These are phyloP conservation scores for Laspeyria flexula DNA, from an alignment of 2,888 invertebrate species.

Conservation along the genomic window DNA sequence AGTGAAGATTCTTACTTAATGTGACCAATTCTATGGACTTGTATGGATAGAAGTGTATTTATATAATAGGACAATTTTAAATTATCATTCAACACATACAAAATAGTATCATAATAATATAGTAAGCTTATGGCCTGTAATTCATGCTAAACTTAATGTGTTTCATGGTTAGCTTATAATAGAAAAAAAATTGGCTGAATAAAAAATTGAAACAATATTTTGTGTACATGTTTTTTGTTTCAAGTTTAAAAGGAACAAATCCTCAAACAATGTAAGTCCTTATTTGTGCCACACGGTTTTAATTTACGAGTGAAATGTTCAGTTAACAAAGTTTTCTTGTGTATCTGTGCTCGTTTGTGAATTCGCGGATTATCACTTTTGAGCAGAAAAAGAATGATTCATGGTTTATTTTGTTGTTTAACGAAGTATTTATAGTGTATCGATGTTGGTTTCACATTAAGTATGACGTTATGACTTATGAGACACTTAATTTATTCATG, in stretches of 20 bases:
- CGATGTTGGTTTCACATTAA: background rate
- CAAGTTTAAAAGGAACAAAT: slow-evolving; percentile 1
- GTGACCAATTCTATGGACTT: too few relatives aligned
- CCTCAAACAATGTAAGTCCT: slow-evolving; percentile 22
- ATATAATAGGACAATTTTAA: too few relatives aligned
- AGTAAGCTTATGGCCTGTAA: too few relatives aligned
- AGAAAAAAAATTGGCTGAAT: background rate
- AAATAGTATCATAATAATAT: too few relatives aligned
- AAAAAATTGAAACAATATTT: background rate
- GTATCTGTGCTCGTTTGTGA: slow-evolving; percentile 30
- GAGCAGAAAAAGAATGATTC: slow-evolving; percentile 8
- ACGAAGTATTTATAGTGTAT: background rate
- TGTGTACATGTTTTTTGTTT: background rate
- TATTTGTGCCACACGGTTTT: slow-evolving; percentile 28
- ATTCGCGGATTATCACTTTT: slow-evolving; percentile 44
- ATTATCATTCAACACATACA: too few relatives aligned
- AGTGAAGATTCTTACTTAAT: too few relatives aligned
- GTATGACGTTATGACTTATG: background rate
- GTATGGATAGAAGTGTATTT: too few relatives aligned
- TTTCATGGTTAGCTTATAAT: too few relatives aligned
- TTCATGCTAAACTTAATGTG: too few relatives aligned
- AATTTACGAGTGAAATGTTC: slow-evolving; percentile 30
- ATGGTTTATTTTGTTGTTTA: slow-evolving; percentile 9
- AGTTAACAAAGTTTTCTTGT: slow-evolving; percentile 39
- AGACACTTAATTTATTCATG: too few relatives aligned